These are phyloP conservation scores for Oophaga sylvatica DNA, from an alignment of 2,797 vertebrate genomes.

Conservation along the genomic window DNA sequence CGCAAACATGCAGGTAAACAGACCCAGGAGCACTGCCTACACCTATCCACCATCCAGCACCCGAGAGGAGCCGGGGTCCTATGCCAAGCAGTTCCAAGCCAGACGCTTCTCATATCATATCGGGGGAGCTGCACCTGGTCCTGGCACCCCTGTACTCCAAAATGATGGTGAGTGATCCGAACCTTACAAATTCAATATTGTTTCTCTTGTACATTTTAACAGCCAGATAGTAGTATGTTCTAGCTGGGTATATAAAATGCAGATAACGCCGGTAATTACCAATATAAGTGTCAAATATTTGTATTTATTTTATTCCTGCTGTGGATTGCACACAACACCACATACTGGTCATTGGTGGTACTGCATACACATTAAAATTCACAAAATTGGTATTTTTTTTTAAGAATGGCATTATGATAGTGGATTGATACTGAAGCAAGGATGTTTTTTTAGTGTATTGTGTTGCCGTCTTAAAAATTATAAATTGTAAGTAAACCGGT, in stretches of 20 bases:
- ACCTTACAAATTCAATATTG: background rate
- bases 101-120: slow-evolving; percentile 59
- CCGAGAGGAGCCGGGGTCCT: slow-evolving; percentile 43
- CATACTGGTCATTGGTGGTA: background rate
- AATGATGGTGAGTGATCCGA: slow-evolving; percentile 52
- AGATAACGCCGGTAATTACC: no score
- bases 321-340: background rate
- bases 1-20: slow-evolving; percentile 57
- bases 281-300: background rate
- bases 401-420: background rate
- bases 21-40: slow-evolving; percentile 54
- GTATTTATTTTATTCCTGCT: background rate
- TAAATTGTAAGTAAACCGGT: background rate
- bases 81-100: slow-evolving; percentile 55
- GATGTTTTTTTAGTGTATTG: background rate
- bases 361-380: background rate
- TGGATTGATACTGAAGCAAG: background rate
- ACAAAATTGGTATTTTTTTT: background rate
- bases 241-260: no score
- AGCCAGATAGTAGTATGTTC: no score
- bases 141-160: slow-evolving; percentile 8
- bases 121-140: slow-evolving; percentile 27
- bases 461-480: background rate
- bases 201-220: no score
- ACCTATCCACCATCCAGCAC: slow-evolving; percentile 55